These are phyloP conservation scores for Esperia sulphurella DNA, from an alignment of 2,888 invertebrate genomes.

Conservation along the genomic window DNA sequence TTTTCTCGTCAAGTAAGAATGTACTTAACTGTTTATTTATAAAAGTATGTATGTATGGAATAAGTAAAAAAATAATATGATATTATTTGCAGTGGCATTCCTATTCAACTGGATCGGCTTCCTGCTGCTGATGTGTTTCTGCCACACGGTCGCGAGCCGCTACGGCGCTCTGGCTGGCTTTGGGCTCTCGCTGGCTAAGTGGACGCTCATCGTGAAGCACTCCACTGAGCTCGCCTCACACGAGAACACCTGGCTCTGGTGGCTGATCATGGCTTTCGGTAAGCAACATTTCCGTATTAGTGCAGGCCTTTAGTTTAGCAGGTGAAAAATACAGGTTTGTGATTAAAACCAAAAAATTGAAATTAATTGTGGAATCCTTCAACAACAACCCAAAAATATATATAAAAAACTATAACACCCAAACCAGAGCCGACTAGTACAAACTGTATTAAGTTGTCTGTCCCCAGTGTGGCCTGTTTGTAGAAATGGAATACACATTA, in stretches of 20 bases:
- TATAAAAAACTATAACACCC: too few species aligned
- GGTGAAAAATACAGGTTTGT: too few species aligned
- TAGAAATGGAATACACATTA: too few species aligned
- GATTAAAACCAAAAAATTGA: too few species aligned
- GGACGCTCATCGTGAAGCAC: conserved; percentile 96
- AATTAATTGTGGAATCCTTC: neutral
- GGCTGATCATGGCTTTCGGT: conserved; percentile 95
- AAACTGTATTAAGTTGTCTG: too few species aligned
- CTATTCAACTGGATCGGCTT: conserved; percentile 98
- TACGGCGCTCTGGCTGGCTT: conserved; percentile 96
- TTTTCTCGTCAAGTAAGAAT: too few species aligned
- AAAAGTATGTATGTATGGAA: too few species aligned
- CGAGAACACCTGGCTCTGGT: conserved; percentile 95
- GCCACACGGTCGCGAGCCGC: conserved; percentile 95
- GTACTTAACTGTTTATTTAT: too few species aligned
- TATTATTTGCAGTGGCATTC: conserved; percentile 87
- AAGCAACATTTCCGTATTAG: conserved; percentile 30
- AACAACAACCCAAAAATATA: too few species aligned
- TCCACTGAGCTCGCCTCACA: conserved; percentile 92
- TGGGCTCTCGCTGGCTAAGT: conserved; percentile 94
- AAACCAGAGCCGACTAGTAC: too few species aligned
- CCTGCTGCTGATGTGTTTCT: conserved; percentile 94
- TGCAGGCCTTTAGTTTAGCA: neutral
- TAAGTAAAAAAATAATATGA: too few species aligned
- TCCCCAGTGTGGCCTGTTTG: too few species aligned